These are phyloP conservation scores for Stratiomys singularior DNA, from an alignment of 2,888 invertebrate genomes.

Conservation along the genomic window DNA sequence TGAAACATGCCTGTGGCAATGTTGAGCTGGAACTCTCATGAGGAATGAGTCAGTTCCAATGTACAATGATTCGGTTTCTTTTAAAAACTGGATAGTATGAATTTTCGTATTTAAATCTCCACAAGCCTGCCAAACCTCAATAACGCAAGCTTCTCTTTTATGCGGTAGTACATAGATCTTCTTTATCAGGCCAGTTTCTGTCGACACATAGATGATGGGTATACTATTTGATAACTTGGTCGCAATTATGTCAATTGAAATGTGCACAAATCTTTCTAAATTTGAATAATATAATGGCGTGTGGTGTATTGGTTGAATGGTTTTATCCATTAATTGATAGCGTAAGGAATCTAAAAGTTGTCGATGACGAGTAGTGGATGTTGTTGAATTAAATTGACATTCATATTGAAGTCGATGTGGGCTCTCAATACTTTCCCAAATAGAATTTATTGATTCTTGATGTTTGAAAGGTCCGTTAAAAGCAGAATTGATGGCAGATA, in stretches of 20 bases:
- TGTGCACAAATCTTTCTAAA: conserved; percentile 78
- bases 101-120: conserved; percentile 68
- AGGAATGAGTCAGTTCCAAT: conserved; percentile 77
- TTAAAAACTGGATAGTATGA: conserved; percentile 79
- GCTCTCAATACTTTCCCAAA: conserved; percentile 78
- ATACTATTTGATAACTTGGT: conserved; percentile 77
- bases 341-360: conserved; percentile 74
- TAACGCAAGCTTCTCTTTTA: conserved; percentile 79
- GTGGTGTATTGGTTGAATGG: conserved; percentile 79
- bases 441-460: conserved; percentile 78
- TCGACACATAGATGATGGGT: conserved; percentile 84
- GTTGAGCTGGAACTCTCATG: conserved; percentile 78
- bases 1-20: conserved; percentile 79
- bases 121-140: conserved; percentile 84
- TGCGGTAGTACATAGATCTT: conserved; percentile 82
- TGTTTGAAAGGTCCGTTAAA: conserved; percentile 89
- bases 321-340: conserved; percentile 89
- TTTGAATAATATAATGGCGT: conserved; percentile 76
- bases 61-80: conserved; percentile 83
- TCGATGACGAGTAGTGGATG: conserved; percentile 58
- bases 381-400: conserved; percentile 67
- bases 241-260: conserved; percentile 83
- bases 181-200: conserved; percentile 77
- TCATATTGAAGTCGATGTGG: conserved; percentile 72
- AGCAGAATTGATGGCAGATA: conserved; percentile 80